Percentiles rank a stretch among this genome's conserved stretches.
Conservation (phyloP, 2,113 vertebrate species). For the Conger conger region DNA sequence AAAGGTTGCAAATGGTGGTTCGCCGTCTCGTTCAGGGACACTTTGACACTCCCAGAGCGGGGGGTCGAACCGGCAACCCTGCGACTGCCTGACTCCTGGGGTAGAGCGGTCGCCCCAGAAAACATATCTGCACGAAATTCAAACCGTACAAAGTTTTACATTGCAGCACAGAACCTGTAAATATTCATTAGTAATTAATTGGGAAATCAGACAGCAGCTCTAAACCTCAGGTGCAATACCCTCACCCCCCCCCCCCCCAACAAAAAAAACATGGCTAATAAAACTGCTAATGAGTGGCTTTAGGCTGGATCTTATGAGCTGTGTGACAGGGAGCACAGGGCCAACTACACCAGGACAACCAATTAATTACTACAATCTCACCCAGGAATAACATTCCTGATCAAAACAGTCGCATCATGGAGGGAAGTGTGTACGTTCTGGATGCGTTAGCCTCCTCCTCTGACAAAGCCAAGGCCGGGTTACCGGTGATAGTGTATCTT, state of each 20-base stretch:
- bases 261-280: constrained; percentile 58
- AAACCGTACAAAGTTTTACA: background rate
- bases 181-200: constrained; percentile 1
- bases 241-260: too few relatives aligned
- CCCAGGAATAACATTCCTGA: background rate
- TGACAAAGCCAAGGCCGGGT: background rate
- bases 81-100: too few relatives aligned
- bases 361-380: constrained; percentile 6
- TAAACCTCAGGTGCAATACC: constrained; percentile 52
- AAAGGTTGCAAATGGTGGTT: too few relatives aligned
- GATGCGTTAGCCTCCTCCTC: constrained; percentile 1
- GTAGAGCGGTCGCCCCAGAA: too few relatives aligned
- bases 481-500: background rate
- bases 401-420: background rate
- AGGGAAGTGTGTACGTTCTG: background rate
- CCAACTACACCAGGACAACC: background rate
- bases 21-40: too few relatives aligned
- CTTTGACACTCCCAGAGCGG: too few relatives aligned
- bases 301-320: background rate
- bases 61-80: too few relatives aligned
- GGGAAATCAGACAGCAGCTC: constrained; percentile 8
- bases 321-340: background rate
- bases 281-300: constrained; percentile 60
- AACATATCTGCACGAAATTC: background rate
- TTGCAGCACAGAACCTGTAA: background rate